Base-by-base conservation (phyloP, 2,888 invertebrate species). In the Antitype chi region DNA sequence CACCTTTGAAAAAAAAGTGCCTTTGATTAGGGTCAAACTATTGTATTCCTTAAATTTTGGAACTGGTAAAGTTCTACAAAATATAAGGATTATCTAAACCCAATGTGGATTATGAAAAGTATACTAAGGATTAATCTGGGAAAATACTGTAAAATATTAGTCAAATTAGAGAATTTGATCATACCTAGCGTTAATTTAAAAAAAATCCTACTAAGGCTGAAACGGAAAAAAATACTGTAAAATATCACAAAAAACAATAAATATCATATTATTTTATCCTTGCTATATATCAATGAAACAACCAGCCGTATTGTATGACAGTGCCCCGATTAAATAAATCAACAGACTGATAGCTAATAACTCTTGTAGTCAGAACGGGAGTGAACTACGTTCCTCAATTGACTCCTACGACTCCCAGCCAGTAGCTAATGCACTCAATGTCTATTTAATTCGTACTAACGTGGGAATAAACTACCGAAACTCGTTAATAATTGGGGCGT, bases 371-470 rank as follows among this genome's bases (percentile, higher is more conserved):
- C 74, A 68, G 64, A 70, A 71, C 15, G 75, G 49, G 57, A 70
- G 57, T 76, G 68, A 81, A 85, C 69, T n/a, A 85, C 76, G 70
- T 79, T 67, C 75, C 62, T 62, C 71, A 85, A 87, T 85, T 85
- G 82, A 85, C 82, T 82, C 64, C 74, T 72, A 81, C 79, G 85
- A 77, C 81, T 79, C 57, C 20, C 71, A 75, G 68, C 64, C 49
- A 78, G 60, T 53, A 69, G 74, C 69, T 81, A 85, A 87, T 77
- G 85, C 74, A 81, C 83, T 85, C 83, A 82, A 84, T 85, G 83
- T 84, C 78, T 81, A 75, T 85, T 85, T 77, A 87, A 82, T 82
- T 67, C 70, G 52, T 70, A 74, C 77, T 85, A 85, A 87, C 85
- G 85, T 78, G 85, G 78, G 82, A 79, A 69, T 85, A 63, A 85